Evolutionary conservation across 2,888 invertebrate species (phyloP).

Genomic region (Drosophila ustulata): DNA sequence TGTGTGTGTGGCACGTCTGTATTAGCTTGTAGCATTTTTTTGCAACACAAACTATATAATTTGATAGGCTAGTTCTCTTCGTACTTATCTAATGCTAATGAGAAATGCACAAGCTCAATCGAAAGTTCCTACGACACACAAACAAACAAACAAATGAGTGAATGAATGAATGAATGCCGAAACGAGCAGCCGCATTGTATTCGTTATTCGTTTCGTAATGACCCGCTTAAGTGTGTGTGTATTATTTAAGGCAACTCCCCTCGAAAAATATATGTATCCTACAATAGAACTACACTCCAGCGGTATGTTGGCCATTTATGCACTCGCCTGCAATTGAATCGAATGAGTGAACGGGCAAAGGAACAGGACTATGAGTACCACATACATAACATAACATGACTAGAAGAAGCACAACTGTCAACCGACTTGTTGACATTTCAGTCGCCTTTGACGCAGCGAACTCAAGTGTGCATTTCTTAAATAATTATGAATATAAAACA

Average conservation of each 20-base stretch:
- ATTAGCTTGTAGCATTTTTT: constrained; percentile 18
- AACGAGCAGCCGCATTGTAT: constrained; percentile 37
- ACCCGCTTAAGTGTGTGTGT: constrained; percentile 16
- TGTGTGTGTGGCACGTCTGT: constrained; percentile 2
- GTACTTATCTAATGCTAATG: constrained; percentile 12
- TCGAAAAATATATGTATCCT: neutral
- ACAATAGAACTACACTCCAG: constrained; percentile 12
- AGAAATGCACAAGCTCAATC: constrained; percentile 50
- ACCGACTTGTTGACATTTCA: constrained; percentile 70
- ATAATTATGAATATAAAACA: constrained; percentile 75
- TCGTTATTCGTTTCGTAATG: constrained; percentile 10
- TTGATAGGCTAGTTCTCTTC: constrained; percentile 18
- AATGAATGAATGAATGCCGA: constrained; percentile 15
- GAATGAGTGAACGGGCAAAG: constrained; percentile 10
- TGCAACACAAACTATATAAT: constrained; percentile 9
- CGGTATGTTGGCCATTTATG: constrained; percentile 14
- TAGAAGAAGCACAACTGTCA: constrained; percentile 58
- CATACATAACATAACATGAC: constrained; percentile 5
- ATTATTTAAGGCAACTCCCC: constrained; percentile 11
- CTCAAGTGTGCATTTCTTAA: constrained; percentile 76
- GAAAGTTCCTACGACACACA: constrained; percentile 47
- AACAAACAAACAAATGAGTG: neutral
- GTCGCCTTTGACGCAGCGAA: constrained; percentile 46
- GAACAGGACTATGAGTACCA: neutral
- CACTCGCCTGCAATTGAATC: neutral